Base-by-base conservation (phyloP, 2,888 invertebrate genomes). In the Auanema sp. region DNA sequence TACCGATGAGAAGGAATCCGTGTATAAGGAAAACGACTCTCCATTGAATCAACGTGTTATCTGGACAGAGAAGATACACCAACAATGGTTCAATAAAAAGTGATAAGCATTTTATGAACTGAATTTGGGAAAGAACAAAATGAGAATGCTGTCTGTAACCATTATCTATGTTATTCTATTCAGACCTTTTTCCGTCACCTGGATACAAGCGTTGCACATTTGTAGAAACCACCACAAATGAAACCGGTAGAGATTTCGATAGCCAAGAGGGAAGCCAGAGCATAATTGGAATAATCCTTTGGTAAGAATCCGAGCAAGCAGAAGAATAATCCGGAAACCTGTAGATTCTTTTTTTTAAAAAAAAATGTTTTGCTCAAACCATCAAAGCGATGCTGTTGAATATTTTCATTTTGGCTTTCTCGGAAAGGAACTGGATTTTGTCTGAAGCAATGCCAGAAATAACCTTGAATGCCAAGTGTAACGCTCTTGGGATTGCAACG, bases 41-140 rank as follows among this genome's bases (percentile, higher is more conserved):
- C 79, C 79, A 79, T 53, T 79, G 72, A 23, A 68, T 69, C 4
- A 75, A 58, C 1, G 72, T 72, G 61, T 69, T 76, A 60, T 72
- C 59, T 18, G 53, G 58, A 52, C 70, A 76, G 54, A 75, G 73
- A 10, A 80, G 54, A 54, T 58, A 74, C 43, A 80, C 72, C 10
- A 80, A 63, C 5, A 78, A 69, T n/a, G 80, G 80, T 33, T 79
- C 79, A 51, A 80, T 72, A 67, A 80, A 79, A 25, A 79, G 66
- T 0, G 80, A 78, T 5, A 79, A 51, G 42, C 79, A 80, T 59
- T 80, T 80, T 69, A 79, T 76, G 71, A 80, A 80, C 58, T 80
- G 80, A 40, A 80, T 78, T 65, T 78, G 77, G 8, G 79, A 79
- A 12, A 80, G 71, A 8, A 80, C 80, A 52, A 80, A 80, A 64